Conservation (phyloP, 2,113 vertebrate genomes). For the Phalacrocorax brasilianus region DNA sequence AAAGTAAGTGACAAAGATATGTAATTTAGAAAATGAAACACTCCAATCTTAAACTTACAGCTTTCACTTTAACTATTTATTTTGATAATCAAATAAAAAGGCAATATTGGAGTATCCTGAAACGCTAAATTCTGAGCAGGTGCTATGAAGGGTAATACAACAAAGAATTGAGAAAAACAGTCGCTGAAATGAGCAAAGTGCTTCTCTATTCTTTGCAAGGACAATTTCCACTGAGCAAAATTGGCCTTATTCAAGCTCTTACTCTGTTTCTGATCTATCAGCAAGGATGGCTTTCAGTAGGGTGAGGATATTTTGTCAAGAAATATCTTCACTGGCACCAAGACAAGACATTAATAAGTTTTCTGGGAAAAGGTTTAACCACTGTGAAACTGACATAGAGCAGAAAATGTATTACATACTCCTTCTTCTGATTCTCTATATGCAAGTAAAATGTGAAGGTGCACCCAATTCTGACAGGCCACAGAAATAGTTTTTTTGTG, state of each 20-base stretch:
- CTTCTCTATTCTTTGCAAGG: neutral
- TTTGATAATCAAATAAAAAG: neutral
- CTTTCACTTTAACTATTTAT: neutral
- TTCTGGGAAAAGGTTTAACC: neutral
- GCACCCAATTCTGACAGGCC: neutral
- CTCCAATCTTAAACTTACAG: neutral
- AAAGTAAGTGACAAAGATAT: neutral
- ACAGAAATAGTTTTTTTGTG: accelerated
- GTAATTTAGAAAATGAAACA: neutral
- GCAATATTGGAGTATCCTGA: neutral
- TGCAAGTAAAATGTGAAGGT: neutral
- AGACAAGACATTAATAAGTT: neutral
- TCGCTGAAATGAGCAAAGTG: neutral
- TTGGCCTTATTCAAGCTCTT: neutral
- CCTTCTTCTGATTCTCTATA: neutral
- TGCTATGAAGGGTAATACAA: neutral
- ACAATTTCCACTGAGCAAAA: neutral
- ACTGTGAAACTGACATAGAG: neutral
- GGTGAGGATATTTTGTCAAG: neutral
- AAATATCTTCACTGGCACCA: neutral
- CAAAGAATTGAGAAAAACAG: neutral
- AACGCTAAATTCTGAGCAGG: neutral
- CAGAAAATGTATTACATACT: neutral
- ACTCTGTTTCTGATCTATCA: neutral
- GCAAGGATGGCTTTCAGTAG: neutral